Evolutionary conservation across 2,888 invertebrate species (phyloP).

Genomic region (Drosophila neutralis): DNA sequence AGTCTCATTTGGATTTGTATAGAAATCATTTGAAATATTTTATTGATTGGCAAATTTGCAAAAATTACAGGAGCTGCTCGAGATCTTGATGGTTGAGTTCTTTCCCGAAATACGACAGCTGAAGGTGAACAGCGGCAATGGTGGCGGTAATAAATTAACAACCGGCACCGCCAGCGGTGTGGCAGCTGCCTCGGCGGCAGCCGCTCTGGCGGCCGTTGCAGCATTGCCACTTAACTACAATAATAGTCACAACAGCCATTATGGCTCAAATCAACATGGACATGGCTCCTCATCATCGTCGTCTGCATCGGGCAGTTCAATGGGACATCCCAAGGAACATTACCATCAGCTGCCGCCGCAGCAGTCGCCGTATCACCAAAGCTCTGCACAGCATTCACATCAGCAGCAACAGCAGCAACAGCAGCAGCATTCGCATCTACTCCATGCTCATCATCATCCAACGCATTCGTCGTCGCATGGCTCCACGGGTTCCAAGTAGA

Average conservation of each 20-base stretch:
- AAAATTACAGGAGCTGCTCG: constrained; percentile 88
- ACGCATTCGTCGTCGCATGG: constrained; percentile 18
- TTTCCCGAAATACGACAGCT: constrained; percentile 89
- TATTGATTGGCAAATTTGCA: background rate
- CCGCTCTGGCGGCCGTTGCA: constrained; percentile 64
- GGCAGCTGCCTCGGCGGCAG: constrained; percentile 64
- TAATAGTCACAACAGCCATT: constrained; percentile 42
- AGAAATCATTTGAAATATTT: background rate
- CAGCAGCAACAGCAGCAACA: constrained; percentile 23
- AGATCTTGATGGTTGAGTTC: constrained; percentile 88
- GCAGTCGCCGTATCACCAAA: constrained; percentile 64
- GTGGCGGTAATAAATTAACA: constrained; percentile 51
- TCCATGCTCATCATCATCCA: constrained; percentile 44
- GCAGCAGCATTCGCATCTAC: constrained; percentile 27
- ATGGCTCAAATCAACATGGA: constrained; percentile 29
- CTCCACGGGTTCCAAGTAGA: constrained; percentile 53
- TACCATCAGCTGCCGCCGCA: constrained; percentile 51
- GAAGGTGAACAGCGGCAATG: constrained; percentile 67
- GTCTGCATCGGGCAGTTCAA: constrained; percentile 7
- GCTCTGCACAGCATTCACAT: constrained; percentile 27
- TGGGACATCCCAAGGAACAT: constrained; percentile 48
- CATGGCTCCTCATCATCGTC: constrained; percentile 17
- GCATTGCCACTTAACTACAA: constrained; percentile 59
- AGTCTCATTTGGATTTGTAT: too few relatives aligned
- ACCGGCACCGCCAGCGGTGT: constrained; percentile 61